Base-by-base conservation (phyloP, 2,888 invertebrate genomes). In the Torymus auratus region DNA sequence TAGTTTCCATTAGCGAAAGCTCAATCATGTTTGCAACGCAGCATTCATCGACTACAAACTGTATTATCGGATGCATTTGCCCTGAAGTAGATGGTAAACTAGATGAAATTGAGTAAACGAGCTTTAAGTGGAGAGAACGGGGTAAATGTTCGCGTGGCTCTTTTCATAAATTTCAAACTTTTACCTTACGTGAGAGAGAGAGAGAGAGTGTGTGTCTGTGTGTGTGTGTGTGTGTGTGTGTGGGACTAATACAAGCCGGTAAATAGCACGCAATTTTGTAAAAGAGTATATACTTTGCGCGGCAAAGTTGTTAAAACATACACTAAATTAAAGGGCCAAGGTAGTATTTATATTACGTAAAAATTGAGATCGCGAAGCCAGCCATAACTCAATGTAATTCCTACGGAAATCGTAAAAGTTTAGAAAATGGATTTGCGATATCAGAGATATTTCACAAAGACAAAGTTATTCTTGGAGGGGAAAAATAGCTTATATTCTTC, bases 401-500 rank as follows among this genome's bases (percentile, higher is more conserved):
- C 28, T 2, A 28, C 2, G 28, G 3, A 15, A 12, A 61, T 13
- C 28, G 28, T 28, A 28, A 28, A 28, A 28, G 20, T 10, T 11
- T 23, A 14, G 17, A 62, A 55, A 64, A 55, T 28, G 13, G 62
- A 41, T 15, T 64, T 55, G 41, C 68, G 53, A 53, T 28, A 61
- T 15, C 4, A 5, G 17, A 20, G 41, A 61, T 0, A 55, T 4
- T 64, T n/a, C 1, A 12, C 15, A 55, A 73, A 55, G 55, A 52
- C 17, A 13, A 68, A 68, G 68, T 78, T 73, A 50, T 61, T 78
- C 28, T 53, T 61, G 53, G 28, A 17, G 13, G 28, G 23, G 17
- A 52, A 71, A 78, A 78, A 72, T 65, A 72, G 52, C 72, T 72
- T 78, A 67, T 60, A 78, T 67, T 60, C 55, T 50, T 56, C 58